Evolutionary conservation across 1,140 invertebrate genomes (phyloP).

Genomic region (Drosophila jambulina): DNA sequence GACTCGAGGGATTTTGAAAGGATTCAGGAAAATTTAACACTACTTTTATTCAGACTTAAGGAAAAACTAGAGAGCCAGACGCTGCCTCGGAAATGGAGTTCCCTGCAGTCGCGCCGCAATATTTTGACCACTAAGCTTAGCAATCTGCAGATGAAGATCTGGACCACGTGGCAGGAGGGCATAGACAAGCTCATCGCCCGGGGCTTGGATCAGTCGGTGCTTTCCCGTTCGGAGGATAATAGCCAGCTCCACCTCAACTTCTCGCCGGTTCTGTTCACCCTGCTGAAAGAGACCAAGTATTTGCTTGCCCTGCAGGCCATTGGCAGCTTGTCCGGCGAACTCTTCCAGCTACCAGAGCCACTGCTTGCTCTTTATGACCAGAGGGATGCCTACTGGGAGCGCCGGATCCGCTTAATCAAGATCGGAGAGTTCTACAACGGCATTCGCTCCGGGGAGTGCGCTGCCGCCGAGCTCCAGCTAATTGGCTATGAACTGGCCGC

Average conservation of each 20-base stretch:
- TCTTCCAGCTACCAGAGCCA: slow-evolving; percentile 85
- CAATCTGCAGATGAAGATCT: slow-evolving; percentile 78
- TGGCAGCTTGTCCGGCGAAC: slow-evolving; percentile 48
- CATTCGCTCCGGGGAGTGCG: slow-evolving; percentile 84
- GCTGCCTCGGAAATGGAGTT: slow-evolving; percentile 47
- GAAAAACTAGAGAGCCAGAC: slow-evolving; percentile 40
- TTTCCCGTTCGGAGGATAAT: slow-evolving; percentile 29
- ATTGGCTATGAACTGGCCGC: slow-evolving; percentile 61
- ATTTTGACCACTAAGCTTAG: slow-evolving; percentile 77
- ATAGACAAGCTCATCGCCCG: slow-evolving; percentile 66
- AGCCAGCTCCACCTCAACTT: slow-evolving; percentile 63
- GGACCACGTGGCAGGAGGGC: slow-evolving; percentile 70
- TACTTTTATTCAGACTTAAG: slow-evolving; percentile 25
- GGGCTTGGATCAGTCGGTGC: slow-evolving; percentile 62
- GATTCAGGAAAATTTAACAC: background rate
- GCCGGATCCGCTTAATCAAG: slow-evolving; percentile 85
- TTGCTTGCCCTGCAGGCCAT: slow-evolving; percentile 63
- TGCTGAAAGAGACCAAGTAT: slow-evolving; percentile 77
- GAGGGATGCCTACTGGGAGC: slow-evolving; percentile 85
- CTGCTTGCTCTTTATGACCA: slow-evolving; percentile 85
- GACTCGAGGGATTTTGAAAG: background rate
- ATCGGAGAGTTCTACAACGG: slow-evolving; percentile 88
- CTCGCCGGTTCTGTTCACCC: slow-evolving; percentile 65
- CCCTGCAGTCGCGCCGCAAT: slow-evolving; percentile 63
- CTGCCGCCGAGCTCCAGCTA: slow-evolving; percentile 65